phyloP scores from a whole-genome alignment of 2,888 invertebrate genomes.

The Drosophila falleni region DNA sequence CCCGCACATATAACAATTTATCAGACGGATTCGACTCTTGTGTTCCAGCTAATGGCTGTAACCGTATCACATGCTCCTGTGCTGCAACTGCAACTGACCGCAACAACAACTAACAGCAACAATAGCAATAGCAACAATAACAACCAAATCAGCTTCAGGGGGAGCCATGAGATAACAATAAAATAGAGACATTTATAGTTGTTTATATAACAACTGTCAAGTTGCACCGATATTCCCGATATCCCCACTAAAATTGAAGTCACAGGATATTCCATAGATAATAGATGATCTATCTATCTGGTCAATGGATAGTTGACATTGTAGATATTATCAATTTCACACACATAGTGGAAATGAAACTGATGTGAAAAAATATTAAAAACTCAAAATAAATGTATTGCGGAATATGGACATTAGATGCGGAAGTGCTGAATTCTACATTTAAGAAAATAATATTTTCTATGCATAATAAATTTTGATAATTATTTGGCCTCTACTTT shows the following conservation, averaged over 20 bases:
- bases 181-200: slow-evolving; percentile 28
- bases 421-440: not conserved
- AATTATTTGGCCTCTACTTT: too few species aligned
- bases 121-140: not conserved
- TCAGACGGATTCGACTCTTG: not conserved
- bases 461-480: too few species aligned
- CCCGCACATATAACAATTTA: slow-evolving; percentile 22
- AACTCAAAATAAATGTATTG: not conserved
- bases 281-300: slow-evolving; percentile 11
- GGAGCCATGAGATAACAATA: slow-evolving; percentile 9
- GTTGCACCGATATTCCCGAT: slow-evolving; percentile 9
- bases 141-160: slow-evolving; percentile 5
- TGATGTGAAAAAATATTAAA: not conserved
- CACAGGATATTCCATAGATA: slow-evolving; percentile 4
- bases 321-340: not conserved
- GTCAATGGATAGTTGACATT: not conserved
- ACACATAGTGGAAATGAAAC: not conserved
- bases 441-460: not conserved
- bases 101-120: slow-evolving; percentile 1
- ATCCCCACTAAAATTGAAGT: slow-evolving; percentile 1
- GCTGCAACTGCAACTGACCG: not conserved
- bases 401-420: not conserved
- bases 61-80: slow-evolving; percentile 5
- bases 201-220: slow-evolving; percentile 30
- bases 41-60: slow-evolving; percentile 17